Conservation (phyloP, 2,113 vertebrate species). For the Perccottus glenii region DNA sequence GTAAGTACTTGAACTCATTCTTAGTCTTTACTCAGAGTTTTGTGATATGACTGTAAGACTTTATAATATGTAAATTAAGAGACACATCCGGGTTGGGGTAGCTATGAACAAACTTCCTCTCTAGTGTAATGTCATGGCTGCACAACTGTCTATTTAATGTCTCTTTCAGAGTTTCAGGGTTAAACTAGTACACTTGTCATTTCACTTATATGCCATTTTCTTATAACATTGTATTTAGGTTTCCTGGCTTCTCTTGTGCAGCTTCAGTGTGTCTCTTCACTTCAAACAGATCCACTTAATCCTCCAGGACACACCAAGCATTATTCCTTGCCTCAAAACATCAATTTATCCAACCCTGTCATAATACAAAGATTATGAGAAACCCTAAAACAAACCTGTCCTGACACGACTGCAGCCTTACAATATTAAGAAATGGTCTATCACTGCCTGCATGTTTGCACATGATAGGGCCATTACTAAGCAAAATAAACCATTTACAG, state of each 20-base stretch:
- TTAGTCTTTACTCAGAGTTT: not conserved
- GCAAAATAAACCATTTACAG: conserved; percentile 1
- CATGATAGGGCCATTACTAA: conserved; percentile 9
- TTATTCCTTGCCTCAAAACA: conserved; percentile 33
- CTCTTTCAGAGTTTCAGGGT: no score
- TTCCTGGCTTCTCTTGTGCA: not conserved
- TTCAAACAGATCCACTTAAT: conserved; percentile 15
- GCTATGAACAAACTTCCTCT: conserved; percentile 51
- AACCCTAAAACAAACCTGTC: conserved; percentile 33
- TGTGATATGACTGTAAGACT: not conserved
- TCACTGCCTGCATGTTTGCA: conserved; percentile 28
- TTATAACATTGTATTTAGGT: not conserved
- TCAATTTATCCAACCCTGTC: conserved; percentile 9
- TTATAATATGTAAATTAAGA: conserved; percentile 36
- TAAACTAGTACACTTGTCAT: no score
- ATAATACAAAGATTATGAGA: conserved; percentile 22
- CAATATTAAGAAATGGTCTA: not conserved
- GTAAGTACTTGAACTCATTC: no score
- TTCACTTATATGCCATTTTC: not conserved
- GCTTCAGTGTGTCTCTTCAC: not conserved
- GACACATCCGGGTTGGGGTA: conserved; percentile 58
- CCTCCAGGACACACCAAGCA: not conserved
- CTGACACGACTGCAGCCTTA: conserved; percentile 38
- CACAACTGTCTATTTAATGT: no score
- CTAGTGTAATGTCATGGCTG: not conserved